Base-by-base conservation (phyloP, 23 tunicate genomes). In the Styela plicata region DNA sequence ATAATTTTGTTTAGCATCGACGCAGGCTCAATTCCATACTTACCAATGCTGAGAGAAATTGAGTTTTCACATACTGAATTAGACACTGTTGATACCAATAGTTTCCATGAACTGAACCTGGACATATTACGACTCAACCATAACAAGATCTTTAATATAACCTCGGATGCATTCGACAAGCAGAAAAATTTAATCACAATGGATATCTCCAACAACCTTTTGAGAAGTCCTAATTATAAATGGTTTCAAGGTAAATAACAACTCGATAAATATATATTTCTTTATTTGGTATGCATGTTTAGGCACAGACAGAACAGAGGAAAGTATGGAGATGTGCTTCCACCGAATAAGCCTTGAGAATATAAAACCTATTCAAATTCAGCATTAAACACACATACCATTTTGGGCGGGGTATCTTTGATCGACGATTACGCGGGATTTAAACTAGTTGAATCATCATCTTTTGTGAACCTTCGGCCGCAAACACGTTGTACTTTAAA, bases 221-320 rank as follows among this genome's bases (percentile, higher is more conserved):
- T 76, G 33, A 28, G n/a, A 67, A 76, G 65, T 52, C 81, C 65
- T 13, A 57, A 76, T n/a, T 20, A 21, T 24, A n/a, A 44, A 7
- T 76, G 81, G 81, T 76, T 76, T 53, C 31, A 27, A 52, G 81
- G 81, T 76, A 53, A 44, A 44, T 5, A 22, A 76, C 24, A 44
- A 24, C 71, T 44, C 57, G 57, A 13, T n/a, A n/a, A 62, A 62
- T 62, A 62, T 62, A 22, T 21, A 62, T 21, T 62, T 62, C n/a
- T n/a, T n/a, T n/a, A n/a, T n/a, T n/a, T n/a, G n/a, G n/a, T n/a
- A n/a, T n/a, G n/a, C n/a, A n/a, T n/a, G n/a, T n/a, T n/a, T n/a
- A n/a, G n/a, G n/a, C n/a, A n/a, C n/a, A n/a, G n/a, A n/a, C n/a
- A n/a, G n/a, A n/a, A n/a, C n/a, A n/a, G n/a, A n/a, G n/a, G n/a